Base-by-base conservation (phyloP, 2,888 invertebrate species). In the Amphipoea lucens region DNA sequence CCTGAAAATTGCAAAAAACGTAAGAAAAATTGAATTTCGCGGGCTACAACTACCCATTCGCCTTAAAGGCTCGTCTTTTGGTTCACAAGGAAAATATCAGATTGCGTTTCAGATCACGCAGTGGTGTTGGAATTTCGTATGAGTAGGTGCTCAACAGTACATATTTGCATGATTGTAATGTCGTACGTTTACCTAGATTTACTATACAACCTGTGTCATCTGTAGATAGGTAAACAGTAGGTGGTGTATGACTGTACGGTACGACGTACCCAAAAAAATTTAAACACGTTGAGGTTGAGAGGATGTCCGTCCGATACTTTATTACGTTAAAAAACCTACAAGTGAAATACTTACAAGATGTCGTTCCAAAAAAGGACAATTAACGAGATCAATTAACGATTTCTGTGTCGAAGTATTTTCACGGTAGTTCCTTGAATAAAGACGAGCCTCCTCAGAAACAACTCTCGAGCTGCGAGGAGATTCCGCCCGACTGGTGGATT, bases 401-500 rank as follows among this genome's bases (percentile, higher is more conserved):
- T 92, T 91, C 87, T 89, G 92, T 90, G 92, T 90, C 89, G 89
- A 92, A 92, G 93, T 91, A 94, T 94, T 93, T 95, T 94, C 94
- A 94, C 94, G 94, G 93, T 92, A 92, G 94, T 95, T 96, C 94
- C 91, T 89, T 95, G 95, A 95, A 96, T 95, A 94, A 94, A 92
- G 93, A 91, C 92, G 90, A 92, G 90, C 84, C 89, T 94, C 93
- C 92, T 91, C 90, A 90, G 94, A 95, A 94, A 90, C 91, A 90
- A 90, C 90, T 89, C 85, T 80, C 85, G 91, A 89, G 89, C 89
- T 90, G 90, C 90, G 91, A 88, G 92, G 92, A 92, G 93, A 94
- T 94, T 94, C 93, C 93, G 84, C 79, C 82, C 85, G 89, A 90
- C 90, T 91, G 91, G 92, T 92, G 92, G 91, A 89, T 90, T 88